Evolutionary conservation across 1,140 invertebrate species (phyloP), one percentile per base, ranked within the genome.

Genomic region (Diabrotica undecimpunctata): DNA sequence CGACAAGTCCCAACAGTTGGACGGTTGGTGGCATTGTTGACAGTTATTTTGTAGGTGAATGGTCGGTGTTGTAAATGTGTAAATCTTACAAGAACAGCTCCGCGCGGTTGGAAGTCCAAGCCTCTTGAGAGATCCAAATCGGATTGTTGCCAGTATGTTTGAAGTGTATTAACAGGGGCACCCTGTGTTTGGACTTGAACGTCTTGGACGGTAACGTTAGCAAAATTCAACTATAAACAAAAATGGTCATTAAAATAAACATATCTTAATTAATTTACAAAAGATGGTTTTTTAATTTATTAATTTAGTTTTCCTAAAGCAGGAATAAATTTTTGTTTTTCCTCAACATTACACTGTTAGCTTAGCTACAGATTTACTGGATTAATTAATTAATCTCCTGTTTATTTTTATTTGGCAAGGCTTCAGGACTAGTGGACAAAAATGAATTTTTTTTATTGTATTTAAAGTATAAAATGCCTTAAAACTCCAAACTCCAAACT

Each of bases 61-160:
- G 85, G 83, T 8, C 83, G 73, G 63, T 93, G 90, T 74, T 91
- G 86, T 59, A 94, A 77, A 76, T 94, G 91, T 1, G 86, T 89
- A 75, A 91, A 0, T 85, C 88, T 59, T 0, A 87, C 88, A 53
- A 89, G 83, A 38, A 92, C 83, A n/a, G 84, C 77, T 35, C 89
- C 89, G 5, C 88, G 81, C 0, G 87, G 87, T 50, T 84, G 84
- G 72, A 92, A 92, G 75, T 92, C 90, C 61, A 92, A 81, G 6
- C 91, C 91, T n/a, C 89, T 83, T 0, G 87, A 86, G 14, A 93
- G 72, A 70, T 92, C 87, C 36, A 92, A 78, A 35, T 88, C 85
- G 58, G 87, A 89, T 76, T 90, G 84, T 78, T 85, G 86, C 90
- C 90, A 92, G 75, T 85, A 87, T 0, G 89, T 91, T 62, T 74